These are phyloP conservation scores for Chionodraco myersi DNA, from an alignment of 2,113 vertebrate genomes.

Conservation along the genomic window DNA sequence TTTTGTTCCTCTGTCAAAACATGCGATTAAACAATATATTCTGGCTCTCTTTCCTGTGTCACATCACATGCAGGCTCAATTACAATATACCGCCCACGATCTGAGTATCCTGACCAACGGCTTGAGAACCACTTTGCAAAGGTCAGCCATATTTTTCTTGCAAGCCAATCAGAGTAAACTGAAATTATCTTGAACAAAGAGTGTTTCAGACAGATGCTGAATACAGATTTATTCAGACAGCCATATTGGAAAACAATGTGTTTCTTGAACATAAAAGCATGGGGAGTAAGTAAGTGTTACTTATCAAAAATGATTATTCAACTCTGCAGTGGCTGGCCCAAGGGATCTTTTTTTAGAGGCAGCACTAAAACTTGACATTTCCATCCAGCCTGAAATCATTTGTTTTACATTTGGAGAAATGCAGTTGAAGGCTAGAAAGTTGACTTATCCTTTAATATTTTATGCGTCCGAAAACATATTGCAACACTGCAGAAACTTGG, in stretches of 20 bases:
- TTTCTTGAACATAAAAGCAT: not conserved
- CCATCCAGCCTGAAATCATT: slow-evolving; percentile 34
- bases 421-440: too few species aligned
- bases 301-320: not conserved
- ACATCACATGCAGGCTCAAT: too few species aligned
- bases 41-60: not conserved
- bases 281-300: not conserved
- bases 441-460: not conserved
- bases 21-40: not conserved
- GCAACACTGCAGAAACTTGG: not conserved
- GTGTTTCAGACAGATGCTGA: too few species aligned
- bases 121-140: not conserved
- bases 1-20: not conserved
- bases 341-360: slow-evolving; percentile 6
- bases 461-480: not conserved
- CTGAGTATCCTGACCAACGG: not conserved
- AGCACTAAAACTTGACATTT: slow-evolving; percentile 46
- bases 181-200: too few species aligned
- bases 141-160: too few species aligned
- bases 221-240: too few species aligned
- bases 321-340: too few species aligned
- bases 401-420: slow-evolving; percentile 36
- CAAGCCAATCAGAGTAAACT: too few species aligned
- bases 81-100: not conserved
- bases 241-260: too few species aligned